A percentile compares a stretch with the other conserved stretches of the same genome.
Evolutionary conservation across 2,888 invertebrate genomes (phyloP).

Genomic region (Leptinotarsa peninsularis): DNA sequence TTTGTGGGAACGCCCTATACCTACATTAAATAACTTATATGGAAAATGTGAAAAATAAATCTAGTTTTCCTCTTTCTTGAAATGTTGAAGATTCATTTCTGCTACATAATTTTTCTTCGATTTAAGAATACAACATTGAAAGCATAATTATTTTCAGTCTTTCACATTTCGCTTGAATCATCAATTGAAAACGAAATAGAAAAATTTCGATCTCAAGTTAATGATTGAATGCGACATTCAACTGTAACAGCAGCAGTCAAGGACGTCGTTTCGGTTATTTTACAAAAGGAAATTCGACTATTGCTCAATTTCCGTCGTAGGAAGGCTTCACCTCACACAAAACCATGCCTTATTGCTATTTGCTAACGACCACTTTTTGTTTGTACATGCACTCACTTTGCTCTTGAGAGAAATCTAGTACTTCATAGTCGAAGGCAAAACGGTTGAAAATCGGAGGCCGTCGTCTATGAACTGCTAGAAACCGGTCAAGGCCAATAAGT

Average conservation of each 20-base stretch:
- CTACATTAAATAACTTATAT: too few relatives aligned
- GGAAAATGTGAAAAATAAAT: too few relatives aligned
- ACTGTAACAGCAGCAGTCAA: neutral
- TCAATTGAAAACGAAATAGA: too few relatives aligned
- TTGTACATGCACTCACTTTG: slow-evolving; percentile 27
- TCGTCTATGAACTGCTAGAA: neutral
- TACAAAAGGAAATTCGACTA: slow-evolving; percentile 31
- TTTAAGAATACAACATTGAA: too few relatives aligned
- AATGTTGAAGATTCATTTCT: too few relatives aligned
- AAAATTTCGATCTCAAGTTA: too few relatives aligned
- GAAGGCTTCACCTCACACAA: slow-evolving; percentile 28
- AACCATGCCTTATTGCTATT: slow-evolving; percentile 29
- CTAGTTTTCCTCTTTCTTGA: too few relatives aligned
- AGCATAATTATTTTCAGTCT: too few relatives aligned
- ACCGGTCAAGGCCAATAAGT: neutral
- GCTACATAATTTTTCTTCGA: too few relatives aligned
- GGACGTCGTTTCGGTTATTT: neutral
- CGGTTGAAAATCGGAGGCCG: neutral
- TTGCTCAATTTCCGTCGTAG: slow-evolving; percentile 30
- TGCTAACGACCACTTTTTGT: slow-evolving; percentile 26
- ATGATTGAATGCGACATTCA: too few relatives aligned
- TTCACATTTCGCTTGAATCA: too few relatives aligned
- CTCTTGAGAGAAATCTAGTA: slow-evolving; percentile 12
- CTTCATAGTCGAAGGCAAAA: slow-evolving; percentile 4
- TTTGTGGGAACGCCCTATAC: too few relatives aligned